Base-by-base conservation (phyloP, 2,888 invertebrate genomes). In the Zygogramma bicolorata region DNA sequence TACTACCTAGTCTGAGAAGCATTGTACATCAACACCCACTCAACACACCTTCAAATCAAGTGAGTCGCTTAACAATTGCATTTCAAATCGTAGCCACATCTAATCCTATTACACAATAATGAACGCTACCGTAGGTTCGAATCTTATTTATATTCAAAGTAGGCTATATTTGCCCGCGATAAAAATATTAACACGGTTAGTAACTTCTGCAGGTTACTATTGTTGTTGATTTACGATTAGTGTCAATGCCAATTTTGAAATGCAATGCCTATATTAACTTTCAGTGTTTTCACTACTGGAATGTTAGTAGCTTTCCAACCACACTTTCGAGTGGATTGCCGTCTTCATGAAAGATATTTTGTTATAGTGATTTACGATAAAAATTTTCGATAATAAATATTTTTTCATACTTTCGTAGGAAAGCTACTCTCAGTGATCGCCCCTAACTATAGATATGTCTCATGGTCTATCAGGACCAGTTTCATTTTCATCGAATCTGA, bases 91-190 rank as follows among this genome's bases (percentile, higher is more conserved):
- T 38, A 63, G 68, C 65, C 70, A 71, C 68, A 68, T 57, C 63
- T 63, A 63, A 68, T 71, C 63, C 68, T 46, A 71, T 71, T 68
- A 72, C 72, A 40, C 63, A 68, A 68, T 42, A 59, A 58, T 63
- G 72, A 68, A 59, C 49, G 71, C 72, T 72, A 72, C 72, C 60
- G 72, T 72, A 68, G 68, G 68, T 60, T 68, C 58, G 20, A 58
- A 65, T 69, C 71, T 63, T 65, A 71, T 72, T 72, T 72, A 72
- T 65, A 68, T 72, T 68, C 68, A 65, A 63, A 67, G 67, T 68
- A 72, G 68, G 53, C 68, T 65, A 65, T 68, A 71, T 71, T 68
- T 68, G 58, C 63, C 59, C n/a, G 18, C 63, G 20, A 29, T 58
- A 71, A 71, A 67, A 71, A 67, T 62, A 67, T 57, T 57, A 62